phyloP scores from a whole-genome alignment of 2,888 invertebrate genomes.

The Cerastis rubricosa region DNA sequence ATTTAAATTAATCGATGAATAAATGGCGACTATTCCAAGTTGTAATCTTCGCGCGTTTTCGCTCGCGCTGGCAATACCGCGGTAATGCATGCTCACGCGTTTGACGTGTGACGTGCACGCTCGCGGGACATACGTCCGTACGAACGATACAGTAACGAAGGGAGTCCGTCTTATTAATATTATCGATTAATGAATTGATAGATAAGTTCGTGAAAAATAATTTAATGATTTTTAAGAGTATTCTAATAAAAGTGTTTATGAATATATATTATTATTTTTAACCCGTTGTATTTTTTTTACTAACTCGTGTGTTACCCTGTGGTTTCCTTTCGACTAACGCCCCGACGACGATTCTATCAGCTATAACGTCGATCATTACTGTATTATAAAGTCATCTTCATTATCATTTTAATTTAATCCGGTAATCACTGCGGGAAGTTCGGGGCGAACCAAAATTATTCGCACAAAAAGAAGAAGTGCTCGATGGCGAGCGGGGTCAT shows the following conservation, averaged over 20 bases:
- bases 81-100: slow-evolving; percentile 25
- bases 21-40: slow-evolving; percentile 78
- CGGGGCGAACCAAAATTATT: slow-evolving; percentile 69
- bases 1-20: slow-evolving; percentile 86
- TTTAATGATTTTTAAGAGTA: slow-evolving; percentile 90
- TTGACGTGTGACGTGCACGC: slow-evolving; percentile 43
- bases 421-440: slow-evolving; percentile 57
- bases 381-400: slow-evolving; percentile 68
- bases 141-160: slow-evolving; percentile 76
- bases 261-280: slow-evolving; percentile 91
- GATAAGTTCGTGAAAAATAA: slow-evolving; percentile 90
- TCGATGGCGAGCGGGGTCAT: slow-evolving; percentile 52
- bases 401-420: slow-evolving; percentile 60
- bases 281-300: slow-evolving; percentile 86
- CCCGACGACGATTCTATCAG: slow-evolving; percentile 87
- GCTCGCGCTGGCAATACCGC: slow-evolving; percentile 55
- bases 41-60: slow-evolving; percentile 68
- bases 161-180: slow-evolving; percentile 85
- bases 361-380: slow-evolving; percentile 77
- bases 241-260: slow-evolving; percentile 91
- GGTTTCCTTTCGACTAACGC: slow-evolving; percentile 74
- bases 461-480: slow-evolving; percentile 50
- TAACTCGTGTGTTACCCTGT: slow-evolving; percentile 84
- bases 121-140: slow-evolving; percentile 66
- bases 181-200: slow-evolving; percentile 88